phyloP scores from a whole-genome alignment of 2,113 vertebrate species.

The Grantiella picta region DNA sequence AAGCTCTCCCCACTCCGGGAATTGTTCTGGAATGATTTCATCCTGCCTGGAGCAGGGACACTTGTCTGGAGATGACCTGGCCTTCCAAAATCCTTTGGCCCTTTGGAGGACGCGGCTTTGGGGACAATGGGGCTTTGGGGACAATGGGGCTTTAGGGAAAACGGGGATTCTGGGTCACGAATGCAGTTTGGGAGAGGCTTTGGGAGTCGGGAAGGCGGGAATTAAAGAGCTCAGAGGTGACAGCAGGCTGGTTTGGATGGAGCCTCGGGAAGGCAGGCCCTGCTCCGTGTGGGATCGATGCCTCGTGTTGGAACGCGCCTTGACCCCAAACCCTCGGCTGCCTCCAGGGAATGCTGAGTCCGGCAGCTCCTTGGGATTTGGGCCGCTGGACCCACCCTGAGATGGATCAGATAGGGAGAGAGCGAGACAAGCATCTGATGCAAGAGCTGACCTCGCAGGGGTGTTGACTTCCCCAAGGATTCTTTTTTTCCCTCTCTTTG shows the following conservation, averaged over 20 bases:
- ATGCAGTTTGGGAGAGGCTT: background rate
- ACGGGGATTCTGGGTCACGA: background rate
- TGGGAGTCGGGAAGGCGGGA: background rate
- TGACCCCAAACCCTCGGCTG: background rate
- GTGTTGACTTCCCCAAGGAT: background rate
- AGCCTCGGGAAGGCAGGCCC: background rate
- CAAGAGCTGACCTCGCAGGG: background rate
- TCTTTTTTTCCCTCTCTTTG: background rate
- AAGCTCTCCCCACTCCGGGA: background rate
- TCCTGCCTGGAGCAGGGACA: background rate
- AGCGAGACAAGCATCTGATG: background rate
- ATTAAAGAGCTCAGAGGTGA: background rate
- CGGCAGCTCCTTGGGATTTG: background rate
- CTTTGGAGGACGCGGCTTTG: no score
- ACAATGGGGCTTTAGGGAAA: no score
- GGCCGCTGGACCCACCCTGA: conserved; percentile 16
- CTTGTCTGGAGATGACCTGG: background rate
- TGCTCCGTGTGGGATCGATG: background rate
- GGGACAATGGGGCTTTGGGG: no score
- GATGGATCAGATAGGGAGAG: conserved; percentile 7
- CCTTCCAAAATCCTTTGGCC: background rate
- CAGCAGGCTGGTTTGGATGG: background rate
- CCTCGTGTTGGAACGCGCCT: background rate
- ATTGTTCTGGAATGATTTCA: background rate
- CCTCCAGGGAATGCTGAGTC: conserved; percentile 11